phyloP scores from a whole-genome alignment of 2,888 invertebrate species.

The Megalurothrips usitatus region DNA sequence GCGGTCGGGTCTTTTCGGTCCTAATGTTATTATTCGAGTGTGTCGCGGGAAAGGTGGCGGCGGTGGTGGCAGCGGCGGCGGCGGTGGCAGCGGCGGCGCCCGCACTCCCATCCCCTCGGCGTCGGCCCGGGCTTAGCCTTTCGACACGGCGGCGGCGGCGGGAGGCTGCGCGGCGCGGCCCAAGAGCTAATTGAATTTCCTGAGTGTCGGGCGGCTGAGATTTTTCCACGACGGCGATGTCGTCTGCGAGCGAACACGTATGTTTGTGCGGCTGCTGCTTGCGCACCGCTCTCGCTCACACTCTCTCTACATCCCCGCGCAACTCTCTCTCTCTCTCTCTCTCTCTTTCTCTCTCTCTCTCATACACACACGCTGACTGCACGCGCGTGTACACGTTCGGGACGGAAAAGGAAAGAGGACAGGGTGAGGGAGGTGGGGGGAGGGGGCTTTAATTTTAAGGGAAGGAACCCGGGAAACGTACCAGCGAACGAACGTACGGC shows the following conservation, averaged over 20 bases:
- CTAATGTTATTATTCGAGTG: constrained; percentile 21
- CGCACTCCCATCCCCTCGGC: neutral
- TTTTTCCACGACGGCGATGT: constrained; percentile 1
- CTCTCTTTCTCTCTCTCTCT: neutral
- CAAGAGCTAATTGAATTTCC: constrained; percentile 21
- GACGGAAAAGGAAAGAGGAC: neutral
- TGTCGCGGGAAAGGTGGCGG: neutral
- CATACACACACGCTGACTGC: neutral
- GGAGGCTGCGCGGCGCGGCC: neutral
- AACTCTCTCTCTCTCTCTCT: constrained; percentile 1
- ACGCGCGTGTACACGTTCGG: neutral
- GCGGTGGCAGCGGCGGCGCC: neutral
- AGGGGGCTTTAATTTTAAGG: constrained; percentile 1
- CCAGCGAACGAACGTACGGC: neutral
- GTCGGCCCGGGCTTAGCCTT: neutral
- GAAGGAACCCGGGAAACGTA: neutral
- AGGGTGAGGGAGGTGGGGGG: neutral
- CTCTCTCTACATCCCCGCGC: no score
- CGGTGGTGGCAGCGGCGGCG: neutral
- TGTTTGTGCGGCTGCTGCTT: no score
- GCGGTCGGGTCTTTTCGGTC: neutral
- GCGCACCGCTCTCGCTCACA: neutral
- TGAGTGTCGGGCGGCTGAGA: constrained; percentile 20
- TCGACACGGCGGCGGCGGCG: neutral
- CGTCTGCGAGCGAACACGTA: neutral